These are phyloP conservation scores for Cephus sareptanus DNA, from an alignment of 2,888 invertebrate genomes.

Conservation along the genomic window DNA sequence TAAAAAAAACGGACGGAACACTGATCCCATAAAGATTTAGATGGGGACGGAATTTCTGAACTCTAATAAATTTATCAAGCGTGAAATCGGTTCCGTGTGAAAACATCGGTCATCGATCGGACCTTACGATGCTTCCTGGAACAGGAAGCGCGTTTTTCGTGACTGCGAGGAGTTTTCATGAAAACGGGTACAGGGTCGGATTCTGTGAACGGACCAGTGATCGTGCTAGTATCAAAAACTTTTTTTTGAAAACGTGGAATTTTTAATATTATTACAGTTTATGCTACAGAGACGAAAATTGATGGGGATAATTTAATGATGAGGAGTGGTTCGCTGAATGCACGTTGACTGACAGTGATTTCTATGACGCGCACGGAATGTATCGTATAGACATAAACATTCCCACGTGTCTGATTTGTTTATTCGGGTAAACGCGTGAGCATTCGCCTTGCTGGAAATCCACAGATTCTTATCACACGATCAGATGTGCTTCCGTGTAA, in stretches of 20 bases:
- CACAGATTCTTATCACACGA: neutral
- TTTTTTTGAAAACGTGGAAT: neutral
- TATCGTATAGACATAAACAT: neutral
- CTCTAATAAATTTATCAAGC: neutral
- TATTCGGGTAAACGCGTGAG: neutral
- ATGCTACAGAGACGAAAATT: neutral
- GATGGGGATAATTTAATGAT: neutral
- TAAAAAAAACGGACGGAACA: neutral
- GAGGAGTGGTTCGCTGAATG: neutral
- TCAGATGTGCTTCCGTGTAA: conserved; percentile 18
- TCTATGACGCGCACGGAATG: neutral
- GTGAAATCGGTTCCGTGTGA: neutral
- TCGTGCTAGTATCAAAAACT: neutral
- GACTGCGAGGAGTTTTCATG: neutral
- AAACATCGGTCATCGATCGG: neutral
- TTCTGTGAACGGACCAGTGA: neutral
- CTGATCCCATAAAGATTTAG: neutral
- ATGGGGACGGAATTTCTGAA: neutral
- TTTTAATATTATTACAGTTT: neutral
- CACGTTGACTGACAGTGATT: neutral
- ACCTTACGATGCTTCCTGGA: neutral
- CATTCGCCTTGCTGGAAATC: neutral
- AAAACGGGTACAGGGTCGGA: neutral
- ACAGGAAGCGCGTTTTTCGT: neutral
- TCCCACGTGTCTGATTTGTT: neutral